phyloP scores from a whole-genome alignment of 2,888 invertebrate species.

The Rotaria magnacalcarata region DNA sequence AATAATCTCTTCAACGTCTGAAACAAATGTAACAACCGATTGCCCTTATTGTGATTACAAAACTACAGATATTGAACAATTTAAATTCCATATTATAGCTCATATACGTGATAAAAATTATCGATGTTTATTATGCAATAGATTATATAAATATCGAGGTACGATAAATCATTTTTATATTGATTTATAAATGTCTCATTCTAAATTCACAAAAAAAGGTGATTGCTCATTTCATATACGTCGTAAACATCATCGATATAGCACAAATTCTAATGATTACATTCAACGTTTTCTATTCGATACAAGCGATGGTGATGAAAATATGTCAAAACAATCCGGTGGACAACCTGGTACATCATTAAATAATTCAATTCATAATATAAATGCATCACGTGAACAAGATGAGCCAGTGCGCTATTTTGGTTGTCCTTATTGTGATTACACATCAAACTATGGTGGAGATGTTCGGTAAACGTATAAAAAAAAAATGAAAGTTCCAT shows the following conservation, averaged over 20 bases:
- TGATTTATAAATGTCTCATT: too few species aligned
- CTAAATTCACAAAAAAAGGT: background rate
- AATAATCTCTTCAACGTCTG: background rate
- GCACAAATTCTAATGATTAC: conserved; percentile 19
- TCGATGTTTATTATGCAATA: conserved; percentile 45
- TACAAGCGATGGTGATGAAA: background rate
- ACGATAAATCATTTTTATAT: background rate
- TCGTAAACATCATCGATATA: conserved; percentile 15
- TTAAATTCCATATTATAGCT: conserved; percentile 36
- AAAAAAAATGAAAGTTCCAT: background rate
- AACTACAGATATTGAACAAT: background rate
- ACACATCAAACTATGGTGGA: conserved; percentile 45
- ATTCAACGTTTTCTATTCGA: conserved; percentile 35
- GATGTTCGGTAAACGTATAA: conserved; percentile 36
- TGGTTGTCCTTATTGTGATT: conserved; percentile 46
- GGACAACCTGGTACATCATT: too few species aligned
- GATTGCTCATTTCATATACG: conserved; percentile 25
- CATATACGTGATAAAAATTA: conserved; percentile 44
- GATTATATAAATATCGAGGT: conserved; percentile 46
- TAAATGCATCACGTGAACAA: background rate
- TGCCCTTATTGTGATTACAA: conserved; percentile 45
- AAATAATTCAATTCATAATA: background rate
- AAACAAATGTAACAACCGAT: conserved; percentile 24
- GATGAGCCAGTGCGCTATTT: conserved; percentile 9
- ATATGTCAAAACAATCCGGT: background rate